Percentiles rank a stretch among this genome's conserved stretches.
Evolutionary conservation across 2,113 vertebrate genomes (phyloP).

Genomic region (Columba janthina): DNA sequence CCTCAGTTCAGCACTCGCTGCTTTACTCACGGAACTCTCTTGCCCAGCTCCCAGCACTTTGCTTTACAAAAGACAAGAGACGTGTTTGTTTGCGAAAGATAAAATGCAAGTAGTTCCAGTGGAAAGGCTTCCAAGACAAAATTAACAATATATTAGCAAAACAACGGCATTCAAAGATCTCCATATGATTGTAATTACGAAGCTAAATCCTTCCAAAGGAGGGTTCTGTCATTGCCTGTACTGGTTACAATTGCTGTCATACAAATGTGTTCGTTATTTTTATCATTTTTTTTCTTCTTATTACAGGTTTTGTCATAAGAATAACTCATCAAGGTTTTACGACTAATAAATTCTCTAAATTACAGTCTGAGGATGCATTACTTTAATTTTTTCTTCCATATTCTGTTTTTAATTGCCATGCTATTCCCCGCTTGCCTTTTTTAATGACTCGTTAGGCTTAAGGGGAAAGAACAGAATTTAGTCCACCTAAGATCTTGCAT

Average conservation of each 20-base stretch:
- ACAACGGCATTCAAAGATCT: not conserved
- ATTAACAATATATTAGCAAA: not conserved
- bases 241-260: slow-evolving; percentile 28
- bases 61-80: not conserved
- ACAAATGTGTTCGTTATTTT: slow-evolving; percentile 36
- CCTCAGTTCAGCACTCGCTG: not conserved
- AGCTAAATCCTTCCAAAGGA: slow-evolving; percentile 1
- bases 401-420: slow-evolving; percentile 58
- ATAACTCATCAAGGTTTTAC: slow-evolving; percentile 67
- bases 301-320: slow-evolving; percentile 62
- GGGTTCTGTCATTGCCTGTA: slow-evolving; percentile 16
- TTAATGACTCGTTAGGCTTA: slow-evolving; percentile 64
- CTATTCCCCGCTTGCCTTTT: slow-evolving; percentile 55
- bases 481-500: slow-evolving; percentile 5
- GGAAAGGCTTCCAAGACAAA: slow-evolving; percentile 25
- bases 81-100: not conserved
- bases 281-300: not conserved
- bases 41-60: not conserved
- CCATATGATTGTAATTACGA: slow-evolving; percentile 20
- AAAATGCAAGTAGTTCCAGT: not conserved
- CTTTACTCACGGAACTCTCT: not conserved
- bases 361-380: slow-evolving; percentile 63
- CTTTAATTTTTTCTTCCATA: slow-evolving; percentile 54
- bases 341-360: slow-evolving; percentile 69
- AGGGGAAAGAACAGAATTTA: slow-evolving; percentile 48